Base-by-base conservation (phyloP, 2,113 vertebrate species). In the Galeopterus variegatus region DNA sequence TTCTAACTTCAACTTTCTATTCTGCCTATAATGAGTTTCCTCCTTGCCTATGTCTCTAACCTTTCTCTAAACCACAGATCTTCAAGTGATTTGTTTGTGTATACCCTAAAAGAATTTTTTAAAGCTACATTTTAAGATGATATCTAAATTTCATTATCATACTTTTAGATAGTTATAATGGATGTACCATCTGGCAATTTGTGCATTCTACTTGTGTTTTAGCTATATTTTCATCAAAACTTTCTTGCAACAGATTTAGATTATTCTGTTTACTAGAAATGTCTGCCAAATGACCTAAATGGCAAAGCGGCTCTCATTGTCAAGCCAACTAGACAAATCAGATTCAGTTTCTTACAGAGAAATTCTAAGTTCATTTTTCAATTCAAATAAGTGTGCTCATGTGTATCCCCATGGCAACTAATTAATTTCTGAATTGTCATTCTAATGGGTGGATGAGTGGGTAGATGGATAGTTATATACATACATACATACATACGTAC, bases 311-410 rank as follows among this genome's bases (percentile, higher is more conserved):
- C 24, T 81, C 67, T 58, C 45, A n/a, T 0, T 28, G 48, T 0
- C 28, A n/a, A n/a, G n/a, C 24, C 28, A 52, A 45, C 56, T 67
- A 56, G 62, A 54, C 87, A 70, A 89, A 70, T 89, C 56, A 77
- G 58, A 60, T 23, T 85, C 54, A n/a, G 10, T 86, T 58, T 96
- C 83, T 73, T 31, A 79, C 36, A 75, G n/a, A 83, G 87, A 89
- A 89, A 80, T 36, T 80, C 18, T 24, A 75, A 67, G n/a, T 83
- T 67, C 60, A 18, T 45, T 76, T 79, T 84, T 79, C 41, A 80
- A 19, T 65, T 96, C 41, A 73, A 73, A 6, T 69, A 77, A 83
- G 10, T 81, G 64, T 31, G 5, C 56, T 76, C 14, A 65, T 82
- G 6, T 24, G 48, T 64, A 45, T 86, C n/a, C 23, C 23, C 23